A percentile compares a stretch with the other conserved stretches of the same genome.
These are phyloP conservation scores for Mus caroli DNA, from an alignment of 2,797 vertebrate species.

Conservation along the genomic window DNA sequence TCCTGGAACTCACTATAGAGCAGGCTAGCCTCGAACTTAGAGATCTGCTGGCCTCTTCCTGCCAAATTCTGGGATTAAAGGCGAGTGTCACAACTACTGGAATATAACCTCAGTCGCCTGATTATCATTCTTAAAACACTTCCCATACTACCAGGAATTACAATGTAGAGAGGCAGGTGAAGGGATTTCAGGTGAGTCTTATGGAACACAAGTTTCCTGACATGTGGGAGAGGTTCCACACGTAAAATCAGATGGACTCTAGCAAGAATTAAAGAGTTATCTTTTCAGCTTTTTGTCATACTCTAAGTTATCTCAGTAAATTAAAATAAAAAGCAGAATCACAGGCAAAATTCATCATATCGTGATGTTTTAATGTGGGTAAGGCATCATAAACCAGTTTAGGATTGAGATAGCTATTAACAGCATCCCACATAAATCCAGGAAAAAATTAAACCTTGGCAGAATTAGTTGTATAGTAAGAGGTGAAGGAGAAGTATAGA, in stretches of 20 bases:
- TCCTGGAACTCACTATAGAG: neutral
- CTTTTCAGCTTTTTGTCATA: neutral
- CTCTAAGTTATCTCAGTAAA: neutral
- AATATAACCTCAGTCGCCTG: neutral
- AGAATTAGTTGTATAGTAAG: neutral
- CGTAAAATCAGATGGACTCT: neutral
- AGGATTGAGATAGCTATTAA: neutral
- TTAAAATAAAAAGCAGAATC: neutral
- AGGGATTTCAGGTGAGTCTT: neutral
- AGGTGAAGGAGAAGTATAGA: neutral
- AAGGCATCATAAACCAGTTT: neutral
- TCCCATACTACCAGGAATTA: neutral
- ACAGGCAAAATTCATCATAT: neutral
- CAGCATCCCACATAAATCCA: neutral
- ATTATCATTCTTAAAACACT: slow-evolving; percentile 1
- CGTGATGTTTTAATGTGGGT: neutral
- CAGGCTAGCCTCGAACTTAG: neutral
- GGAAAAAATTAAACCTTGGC: neutral
- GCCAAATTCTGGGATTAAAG: neutral
- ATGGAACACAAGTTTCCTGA: neutral
- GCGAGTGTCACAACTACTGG: neutral
- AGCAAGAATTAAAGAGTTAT: neutral
- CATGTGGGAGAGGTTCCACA: neutral
- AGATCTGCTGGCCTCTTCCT: neutral
- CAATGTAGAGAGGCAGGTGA: neutral